A percentile compares a stretch with the other conserved stretches of the same genome.
Conservation (phyloP, 2,888 invertebrate genomes). For the Arge pagana region DNA sequence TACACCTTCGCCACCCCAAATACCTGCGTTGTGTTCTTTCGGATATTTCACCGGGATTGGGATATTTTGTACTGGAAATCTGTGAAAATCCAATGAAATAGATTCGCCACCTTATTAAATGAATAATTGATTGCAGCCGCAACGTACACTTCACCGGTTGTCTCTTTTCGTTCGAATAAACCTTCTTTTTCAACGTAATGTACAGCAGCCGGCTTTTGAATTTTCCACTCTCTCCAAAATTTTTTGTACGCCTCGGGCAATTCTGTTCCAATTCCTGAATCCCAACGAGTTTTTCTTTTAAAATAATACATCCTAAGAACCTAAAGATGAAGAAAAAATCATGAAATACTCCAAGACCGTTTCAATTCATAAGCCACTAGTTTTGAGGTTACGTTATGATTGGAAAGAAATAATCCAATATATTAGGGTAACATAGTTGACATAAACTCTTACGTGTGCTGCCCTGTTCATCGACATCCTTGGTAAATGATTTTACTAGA, state of each 20-base stretch:
- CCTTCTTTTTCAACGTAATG: constrained; percentile 76
- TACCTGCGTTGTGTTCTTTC: constrained; percentile 77
- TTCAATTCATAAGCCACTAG: neutral
- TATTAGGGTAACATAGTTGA: neutral
- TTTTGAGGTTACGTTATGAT: neutral
- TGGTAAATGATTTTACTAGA: neutral
- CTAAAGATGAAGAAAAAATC: constrained; percentile 2
- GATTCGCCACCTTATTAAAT: neutral
- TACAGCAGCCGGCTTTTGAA: constrained; percentile 64
- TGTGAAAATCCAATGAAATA: too few relatives aligned
- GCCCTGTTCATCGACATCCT: neutral
- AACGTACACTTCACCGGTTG: constrained; percentile 73
- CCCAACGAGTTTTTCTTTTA: constrained; percentile 36
- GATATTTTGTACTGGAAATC: constrained; percentile 73
- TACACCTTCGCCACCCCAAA: constrained; percentile 97
- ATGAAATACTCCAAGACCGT: neutral
- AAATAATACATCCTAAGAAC: constrained; percentile 28
- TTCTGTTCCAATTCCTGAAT: constrained; percentile 66
- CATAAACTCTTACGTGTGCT: neutral
- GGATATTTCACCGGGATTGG: constrained; percentile 79
- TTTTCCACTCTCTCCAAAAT: constrained; percentile 85
- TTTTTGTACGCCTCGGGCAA: constrained; percentile 83
- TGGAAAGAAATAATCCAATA: neutral
- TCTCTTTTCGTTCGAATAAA: constrained; percentile 73
- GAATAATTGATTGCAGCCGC: neutral